Evolutionary conservation across 1,140 invertebrate species (phyloP).

Genomic region (Stenopsyche tienmushanensis): DNA sequence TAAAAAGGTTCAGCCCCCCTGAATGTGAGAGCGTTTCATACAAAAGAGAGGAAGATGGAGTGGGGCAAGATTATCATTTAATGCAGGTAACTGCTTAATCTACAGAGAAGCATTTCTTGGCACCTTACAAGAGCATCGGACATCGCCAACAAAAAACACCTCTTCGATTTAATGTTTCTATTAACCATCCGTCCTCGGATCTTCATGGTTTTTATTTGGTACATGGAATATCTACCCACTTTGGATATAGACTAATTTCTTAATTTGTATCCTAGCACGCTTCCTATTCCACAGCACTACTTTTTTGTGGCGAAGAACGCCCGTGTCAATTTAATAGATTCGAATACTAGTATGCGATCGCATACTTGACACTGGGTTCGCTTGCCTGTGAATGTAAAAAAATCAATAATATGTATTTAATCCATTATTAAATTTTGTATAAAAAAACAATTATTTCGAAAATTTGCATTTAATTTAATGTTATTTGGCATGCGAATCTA

Average conservation of each 20-base stretch:
- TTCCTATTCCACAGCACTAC: too few relatives aligned
- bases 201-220: background rate
- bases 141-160: conserved; percentile 10
- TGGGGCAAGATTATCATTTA: conserved; percentile 17
- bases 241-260: conserved; percentile 16
- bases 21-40: too few relatives aligned
- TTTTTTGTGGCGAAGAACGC: too few relatives aligned
- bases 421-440: too few relatives aligned
- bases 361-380: too few relatives aligned
- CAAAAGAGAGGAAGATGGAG: background rate
- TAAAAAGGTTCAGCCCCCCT: conserved; percentile 19
- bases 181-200: background rate
- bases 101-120: background rate
- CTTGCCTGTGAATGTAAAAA: too few relatives aligned
- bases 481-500: too few relatives aligned
- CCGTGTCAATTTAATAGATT: too few relatives aligned
- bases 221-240: background rate
- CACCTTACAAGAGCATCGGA: conserved; percentile 13
- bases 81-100: conserved; percentile 27
- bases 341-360: too few relatives aligned
- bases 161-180: conserved; percentile 18
- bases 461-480: too few relatives aligned
- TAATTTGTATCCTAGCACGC: conserved; percentile 2
- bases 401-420: too few relatives aligned
- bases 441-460: too few relatives aligned